phyloP scores from a whole-genome alignment of 2,113 vertebrate species.

The Calidris pygmaea region DNA sequence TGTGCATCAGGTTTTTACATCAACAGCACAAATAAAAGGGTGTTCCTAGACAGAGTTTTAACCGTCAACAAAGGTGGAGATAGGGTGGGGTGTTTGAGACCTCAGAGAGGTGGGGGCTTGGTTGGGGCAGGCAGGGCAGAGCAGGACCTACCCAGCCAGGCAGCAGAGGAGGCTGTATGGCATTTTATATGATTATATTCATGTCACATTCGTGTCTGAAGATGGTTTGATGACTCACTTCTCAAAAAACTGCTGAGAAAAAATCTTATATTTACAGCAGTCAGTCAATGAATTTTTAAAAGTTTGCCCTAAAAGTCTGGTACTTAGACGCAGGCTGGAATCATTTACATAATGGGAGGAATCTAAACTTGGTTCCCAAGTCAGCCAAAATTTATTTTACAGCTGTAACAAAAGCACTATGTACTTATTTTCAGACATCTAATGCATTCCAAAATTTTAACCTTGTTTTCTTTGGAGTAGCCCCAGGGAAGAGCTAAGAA shows the following conservation, averaged over 20 bases:
- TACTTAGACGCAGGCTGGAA: neutral
- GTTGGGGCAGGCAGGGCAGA: no score
- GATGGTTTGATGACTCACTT: neutral
- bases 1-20: neutral
- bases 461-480: neutral
- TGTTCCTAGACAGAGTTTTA: neutral
- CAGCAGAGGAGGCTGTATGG: fast-evolving
- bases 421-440: neutral
- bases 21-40: neutral
- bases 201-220: neutral
- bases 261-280: fast-evolving
- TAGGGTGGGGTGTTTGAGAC: fast-evolving
- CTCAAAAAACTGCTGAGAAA: neutral
- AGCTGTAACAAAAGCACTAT: neutral
- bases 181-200: neutral
- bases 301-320: neutral
- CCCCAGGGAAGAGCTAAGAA: neutral
- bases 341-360: neutral
- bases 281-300: neutral
- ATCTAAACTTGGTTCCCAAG: neutral
- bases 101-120: fast-evolving
- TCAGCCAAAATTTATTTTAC: neutral
- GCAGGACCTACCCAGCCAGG: neutral
- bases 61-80: neutral
- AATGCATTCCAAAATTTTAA: neutral